Conservation (phyloP, 2,797 vertebrate genomes). For the Siniperca scherzeri region DNA sequence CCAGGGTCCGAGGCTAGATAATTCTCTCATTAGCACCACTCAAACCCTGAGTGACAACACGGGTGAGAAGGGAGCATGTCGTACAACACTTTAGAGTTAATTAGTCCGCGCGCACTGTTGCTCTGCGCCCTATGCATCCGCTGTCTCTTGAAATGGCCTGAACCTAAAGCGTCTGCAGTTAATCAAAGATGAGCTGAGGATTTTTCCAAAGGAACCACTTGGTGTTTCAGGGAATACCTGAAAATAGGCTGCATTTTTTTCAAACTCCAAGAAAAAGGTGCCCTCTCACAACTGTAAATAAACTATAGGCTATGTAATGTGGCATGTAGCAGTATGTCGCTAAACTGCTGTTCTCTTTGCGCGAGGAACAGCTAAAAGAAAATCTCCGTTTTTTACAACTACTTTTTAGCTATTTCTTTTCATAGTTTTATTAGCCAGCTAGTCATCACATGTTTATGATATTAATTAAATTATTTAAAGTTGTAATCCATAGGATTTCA, state of each 20-base stretch:
- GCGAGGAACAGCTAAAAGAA: background rate
- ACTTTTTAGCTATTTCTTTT: background rate
- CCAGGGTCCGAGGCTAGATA: conserved; percentile 82
- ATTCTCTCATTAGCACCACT: conserved; percentile 86
- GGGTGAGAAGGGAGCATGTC: conserved; percentile 84
- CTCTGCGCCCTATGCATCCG: conserved; percentile 60
- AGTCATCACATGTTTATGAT: no score
- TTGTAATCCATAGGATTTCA: no score
- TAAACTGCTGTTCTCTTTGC: background rate
- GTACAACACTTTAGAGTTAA: conserved; percentile 86
- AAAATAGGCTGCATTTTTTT: background rate
- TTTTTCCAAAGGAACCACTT: conserved; percentile 50
- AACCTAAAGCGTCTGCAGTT: conserved; percentile 50
- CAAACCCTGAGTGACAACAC: conserved; percentile 85
- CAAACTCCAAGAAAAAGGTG: background rate
- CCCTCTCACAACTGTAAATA: background rate
- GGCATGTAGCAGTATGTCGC: background rate
- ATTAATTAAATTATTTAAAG: no score
- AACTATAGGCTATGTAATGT: no score
- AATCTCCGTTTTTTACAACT: background rate
- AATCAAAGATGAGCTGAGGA: conserved; percentile 48
- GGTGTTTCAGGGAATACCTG: conserved; percentile 40
- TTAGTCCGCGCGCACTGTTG: conserved; percentile 78
- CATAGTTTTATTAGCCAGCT: background rate
- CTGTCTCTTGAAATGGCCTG: conserved; percentile 52